Conservation (phyloP, 2,797 vertebrate genomes). For the Leucoraja ocellata region DNA sequence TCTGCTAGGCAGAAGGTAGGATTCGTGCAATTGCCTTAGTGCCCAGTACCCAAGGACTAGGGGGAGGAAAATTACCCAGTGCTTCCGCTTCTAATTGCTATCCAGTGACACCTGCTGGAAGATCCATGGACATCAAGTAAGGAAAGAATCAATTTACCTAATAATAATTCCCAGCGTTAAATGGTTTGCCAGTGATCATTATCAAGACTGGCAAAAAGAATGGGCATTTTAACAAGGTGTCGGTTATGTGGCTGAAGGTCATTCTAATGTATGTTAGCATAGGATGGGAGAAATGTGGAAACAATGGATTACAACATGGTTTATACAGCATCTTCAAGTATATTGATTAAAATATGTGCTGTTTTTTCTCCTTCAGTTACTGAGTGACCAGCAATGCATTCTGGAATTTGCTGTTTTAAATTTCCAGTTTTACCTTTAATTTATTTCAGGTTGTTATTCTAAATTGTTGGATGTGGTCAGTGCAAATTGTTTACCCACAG, state of each 20-base stretch:
- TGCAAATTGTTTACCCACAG: slow-evolving; percentile 22
- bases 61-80: not conserved
- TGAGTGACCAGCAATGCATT: not conserved
- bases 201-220: not conserved
- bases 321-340: not conserved
- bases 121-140: not conserved
- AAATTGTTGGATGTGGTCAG: slow-evolving; percentile 28
- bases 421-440: not conserved
- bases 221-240: not conserved
- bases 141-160: not conserved
- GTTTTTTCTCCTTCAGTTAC: slow-evolving; percentile 4
- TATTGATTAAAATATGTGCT: not conserved
- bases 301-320: not conserved
- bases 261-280: not conserved
- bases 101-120: slow-evolving; percentile 33
- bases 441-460: not conserved
- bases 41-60: not conserved
- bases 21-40: not conserved
- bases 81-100: not conserved
- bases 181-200: not conserved
- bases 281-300: not conserved
- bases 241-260: not conserved
- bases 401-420: not conserved
- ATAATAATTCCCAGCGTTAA: not conserved
- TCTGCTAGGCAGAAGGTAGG: not conserved